Evolutionary conservation across 1,140 invertebrate species (phyloP).

Genomic region (Papilio xuthus): DNA sequence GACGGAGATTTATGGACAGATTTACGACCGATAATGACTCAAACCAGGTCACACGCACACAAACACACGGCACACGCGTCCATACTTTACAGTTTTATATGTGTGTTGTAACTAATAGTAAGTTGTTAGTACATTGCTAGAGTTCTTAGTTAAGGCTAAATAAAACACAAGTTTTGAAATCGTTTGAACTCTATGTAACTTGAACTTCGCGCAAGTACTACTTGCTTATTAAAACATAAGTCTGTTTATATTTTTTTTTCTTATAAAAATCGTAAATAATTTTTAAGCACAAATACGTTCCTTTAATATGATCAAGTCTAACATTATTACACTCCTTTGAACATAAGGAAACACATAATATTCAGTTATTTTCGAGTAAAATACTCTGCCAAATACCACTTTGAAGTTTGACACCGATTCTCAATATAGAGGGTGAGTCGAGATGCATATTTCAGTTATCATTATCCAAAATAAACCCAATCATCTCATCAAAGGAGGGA

Average conservation of each 20-base stretch:
- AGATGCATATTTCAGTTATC: slow-evolving; percentile 62
- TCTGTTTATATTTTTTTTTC: no score
- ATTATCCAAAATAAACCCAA: slow-evolving; percentile 60
- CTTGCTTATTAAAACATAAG: no score
- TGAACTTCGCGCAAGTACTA: no score
- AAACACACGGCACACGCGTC: background rate
- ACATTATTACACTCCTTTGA: slow-evolving; percentile 35
- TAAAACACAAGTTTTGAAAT: no score
- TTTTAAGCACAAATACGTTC: no score
- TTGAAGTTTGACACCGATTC: slow-evolving; percentile 40
- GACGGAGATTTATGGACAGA: slow-evolving; percentile 38
- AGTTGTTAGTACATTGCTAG: background rate
- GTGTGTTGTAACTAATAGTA: background rate
- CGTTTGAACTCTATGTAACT: no score
- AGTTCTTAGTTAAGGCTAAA: no score
- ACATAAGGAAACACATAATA: slow-evolving; percentile 1
- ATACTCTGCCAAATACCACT: slow-evolving; percentile 44
- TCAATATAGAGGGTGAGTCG: slow-evolving; percentile 38
- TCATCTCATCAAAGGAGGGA: slow-evolving; percentile 58
- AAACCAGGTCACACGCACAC: slow-evolving; percentile 33
- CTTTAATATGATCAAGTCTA: background rate
- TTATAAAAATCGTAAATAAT: no score
- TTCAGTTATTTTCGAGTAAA: slow-evolving; percentile 4
- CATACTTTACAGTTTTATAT: background rate
- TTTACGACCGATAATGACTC: slow-evolving; percentile 39